phyloP scores from a whole-genome alignment of 1,140 invertebrate genomes.

The Calliopsis andreniformis region DNA sequence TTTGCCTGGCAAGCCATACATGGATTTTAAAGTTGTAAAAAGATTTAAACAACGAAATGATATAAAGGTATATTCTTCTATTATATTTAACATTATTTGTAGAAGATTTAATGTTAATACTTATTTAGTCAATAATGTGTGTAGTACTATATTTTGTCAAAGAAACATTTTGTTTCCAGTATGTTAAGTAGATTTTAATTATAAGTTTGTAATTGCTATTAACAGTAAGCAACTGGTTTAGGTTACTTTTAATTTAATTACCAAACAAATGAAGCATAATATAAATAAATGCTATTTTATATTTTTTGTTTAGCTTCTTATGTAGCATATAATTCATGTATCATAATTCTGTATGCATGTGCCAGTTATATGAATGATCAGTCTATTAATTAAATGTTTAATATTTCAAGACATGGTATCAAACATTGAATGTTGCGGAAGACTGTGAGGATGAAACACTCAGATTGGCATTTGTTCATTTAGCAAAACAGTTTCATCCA shows the following conservation, averaged over 20 bases:
- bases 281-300: no score
- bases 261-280: no score
- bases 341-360: background rate
- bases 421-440: slow-evolving; percentile 85
- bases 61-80: slow-evolving; percentile 12
- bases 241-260: no score
- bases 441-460: slow-evolving; percentile 88
- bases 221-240: no score
- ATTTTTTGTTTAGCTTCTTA: no score
- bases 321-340: background rate
- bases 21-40: slow-evolving; percentile 21
- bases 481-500: slow-evolving; percentile 92
- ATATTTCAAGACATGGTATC: slow-evolving; percentile 85
- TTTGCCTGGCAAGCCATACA: background rate
- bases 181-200: no score
- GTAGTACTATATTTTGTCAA: no score
- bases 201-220: no score
- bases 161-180: no score
- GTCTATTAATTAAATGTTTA: slow-evolving; percentile 1
- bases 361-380: background rate
- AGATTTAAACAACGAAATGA: slow-evolving; percentile 33
- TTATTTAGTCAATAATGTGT: background rate
- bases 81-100: background rate
- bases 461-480: slow-evolving; percentile 86
- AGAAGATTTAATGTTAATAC: background rate